A percentile compares a stretch with the other conserved stretches of the same genome.
phyloP scores from a whole-genome alignment of 2,888 invertebrate genomes.

The Cheilosia variabilis region DNA sequence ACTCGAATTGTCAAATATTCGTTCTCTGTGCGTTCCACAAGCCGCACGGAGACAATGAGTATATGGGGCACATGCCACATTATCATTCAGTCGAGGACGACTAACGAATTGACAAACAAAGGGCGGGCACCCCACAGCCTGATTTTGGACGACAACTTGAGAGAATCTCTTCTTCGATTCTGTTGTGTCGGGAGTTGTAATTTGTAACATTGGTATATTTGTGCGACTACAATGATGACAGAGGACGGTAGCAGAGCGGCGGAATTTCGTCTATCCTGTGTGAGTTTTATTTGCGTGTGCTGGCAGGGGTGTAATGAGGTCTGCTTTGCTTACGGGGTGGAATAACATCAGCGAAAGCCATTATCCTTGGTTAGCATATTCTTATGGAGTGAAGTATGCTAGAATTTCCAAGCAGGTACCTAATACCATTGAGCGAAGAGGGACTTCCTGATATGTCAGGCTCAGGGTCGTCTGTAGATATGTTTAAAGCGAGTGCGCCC shows the following conservation, averaged over 20 bases:
- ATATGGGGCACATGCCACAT: not conserved
- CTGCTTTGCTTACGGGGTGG: not conserved
- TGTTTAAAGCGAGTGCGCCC: not conserved
- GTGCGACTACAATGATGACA: not conserved
- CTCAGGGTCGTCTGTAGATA: not conserved
- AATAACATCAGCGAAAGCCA: conserved; percentile 25
- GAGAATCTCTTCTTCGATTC: conserved; percentile 50
- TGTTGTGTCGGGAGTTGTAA: conserved; percentile 22
- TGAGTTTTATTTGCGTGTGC: conserved; percentile 10
- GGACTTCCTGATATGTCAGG: conserved; percentile 16
- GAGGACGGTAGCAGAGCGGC: not conserved
- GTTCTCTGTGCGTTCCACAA: conserved; percentile 1
- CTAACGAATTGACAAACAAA: conserved; percentile 49
- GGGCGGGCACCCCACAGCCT: not conserved
- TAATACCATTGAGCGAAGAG: not conserved
- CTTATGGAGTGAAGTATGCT: conserved; percentile 12
- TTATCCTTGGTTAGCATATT: conserved; percentile 42
- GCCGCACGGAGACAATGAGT: conserved; percentile 2
- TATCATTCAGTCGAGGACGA: conserved; percentile 20
- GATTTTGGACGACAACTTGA: not conserved
- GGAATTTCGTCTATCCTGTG: not conserved
- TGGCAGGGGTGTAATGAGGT: not conserved
- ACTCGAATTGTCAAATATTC: conserved; percentile 53
- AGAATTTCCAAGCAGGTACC: conserved; percentile 1
- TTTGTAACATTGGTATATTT: conserved; percentile 25